Percentiles rank a stretch among this genome's conserved stretches.
phyloP scores from a whole-genome alignment of 2,113 vertebrate species.

The Ahaetulla prasina region DNA sequence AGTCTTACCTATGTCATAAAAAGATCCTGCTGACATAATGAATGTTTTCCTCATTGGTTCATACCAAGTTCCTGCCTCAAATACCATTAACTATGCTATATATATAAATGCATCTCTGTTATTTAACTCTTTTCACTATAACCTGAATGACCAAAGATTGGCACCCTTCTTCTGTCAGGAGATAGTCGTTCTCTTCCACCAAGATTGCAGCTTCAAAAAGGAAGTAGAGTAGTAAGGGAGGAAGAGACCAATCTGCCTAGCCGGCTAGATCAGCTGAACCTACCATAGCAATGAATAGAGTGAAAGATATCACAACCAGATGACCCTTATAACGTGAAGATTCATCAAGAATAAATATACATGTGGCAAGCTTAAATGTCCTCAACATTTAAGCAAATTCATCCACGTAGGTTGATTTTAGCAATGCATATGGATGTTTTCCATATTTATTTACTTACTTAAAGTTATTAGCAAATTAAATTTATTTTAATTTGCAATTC shows the following conservation, averaged over 20 bases:
- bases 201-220: neutral
- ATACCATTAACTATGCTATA: neutral
- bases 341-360: conserved; percentile 37
- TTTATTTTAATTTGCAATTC: neutral
- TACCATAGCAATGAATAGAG: neutral
- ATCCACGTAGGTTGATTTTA: neutral
- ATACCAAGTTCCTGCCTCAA: conserved; percentile 27
- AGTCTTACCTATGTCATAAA: neutral
- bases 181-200: neutral
- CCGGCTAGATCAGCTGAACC: neutral
- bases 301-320: neutral
- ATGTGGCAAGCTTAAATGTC: neutral
- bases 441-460: neutral
- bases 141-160: neutral
- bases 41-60: neutral
- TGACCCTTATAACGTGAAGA: neutral
- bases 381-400: neutral
- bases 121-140: conserved; percentile 32
- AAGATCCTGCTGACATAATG: neutral
- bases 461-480: neutral
- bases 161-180: neutral
- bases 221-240: neutral
- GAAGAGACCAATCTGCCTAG: neutral
- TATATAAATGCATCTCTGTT: neutral
- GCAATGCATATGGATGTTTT: neutral